A percentile compares a stretch with the other conserved stretches of the same genome.
phyloP scores from a whole-genome alignment of 2,113 vertebrate genomes.

The Rhagologus leucostigma region DNA sequence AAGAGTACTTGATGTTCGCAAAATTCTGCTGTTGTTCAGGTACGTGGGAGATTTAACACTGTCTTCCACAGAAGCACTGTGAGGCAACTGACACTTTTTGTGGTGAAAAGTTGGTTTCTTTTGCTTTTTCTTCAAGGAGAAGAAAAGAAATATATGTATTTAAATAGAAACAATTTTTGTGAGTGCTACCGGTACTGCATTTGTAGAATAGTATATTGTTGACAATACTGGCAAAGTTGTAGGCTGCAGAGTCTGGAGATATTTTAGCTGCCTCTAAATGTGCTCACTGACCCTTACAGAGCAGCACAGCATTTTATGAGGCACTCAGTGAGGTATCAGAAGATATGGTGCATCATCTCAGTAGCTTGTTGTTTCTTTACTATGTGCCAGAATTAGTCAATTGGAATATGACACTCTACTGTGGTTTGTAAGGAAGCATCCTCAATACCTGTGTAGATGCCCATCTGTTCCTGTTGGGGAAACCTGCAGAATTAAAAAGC shows the following conservation, averaged over 20 bases:
- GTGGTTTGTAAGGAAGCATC: neutral
- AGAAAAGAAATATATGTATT: neutral
- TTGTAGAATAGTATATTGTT: neutral
- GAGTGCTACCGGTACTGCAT: neutral
- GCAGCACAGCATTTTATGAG: neutral
- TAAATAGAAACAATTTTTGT: neutral
- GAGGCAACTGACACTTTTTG: neutral
- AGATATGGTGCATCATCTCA: neutral
- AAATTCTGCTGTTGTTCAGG: neutral
- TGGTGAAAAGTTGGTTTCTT: neutral
- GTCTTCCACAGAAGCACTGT: neutral
- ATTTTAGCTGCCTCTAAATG: neutral
- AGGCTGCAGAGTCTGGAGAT: neutral
- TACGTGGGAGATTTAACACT: neutral
- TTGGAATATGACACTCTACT: neutral
- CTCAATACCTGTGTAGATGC: neutral
- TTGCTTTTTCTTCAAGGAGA: neutral
- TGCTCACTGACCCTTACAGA: neutral
- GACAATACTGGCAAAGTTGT: neutral
- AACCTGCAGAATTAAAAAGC: neutral
- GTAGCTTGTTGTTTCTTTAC: neutral
- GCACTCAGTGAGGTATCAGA: neutral
- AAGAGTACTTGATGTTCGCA: neutral
- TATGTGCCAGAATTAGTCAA: accelerated
- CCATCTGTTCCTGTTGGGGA: neutral